Evolutionary conservation across 2,113 vertebrate genomes (phyloP), one percentile per base, ranked within the genome.

Genomic region (Pleuronectes platessa): DNA sequence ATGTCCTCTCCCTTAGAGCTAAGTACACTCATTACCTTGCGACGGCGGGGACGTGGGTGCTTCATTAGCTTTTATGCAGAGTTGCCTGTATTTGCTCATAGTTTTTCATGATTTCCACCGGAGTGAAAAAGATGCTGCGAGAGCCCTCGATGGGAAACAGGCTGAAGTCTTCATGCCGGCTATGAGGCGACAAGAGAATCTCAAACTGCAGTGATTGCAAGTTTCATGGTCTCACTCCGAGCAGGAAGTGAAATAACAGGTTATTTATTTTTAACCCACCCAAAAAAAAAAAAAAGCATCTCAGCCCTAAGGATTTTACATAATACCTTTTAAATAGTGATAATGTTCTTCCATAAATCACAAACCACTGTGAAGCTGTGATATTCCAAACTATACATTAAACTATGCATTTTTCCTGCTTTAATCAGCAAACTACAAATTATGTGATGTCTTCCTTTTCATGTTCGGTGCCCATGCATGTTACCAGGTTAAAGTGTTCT

Each of bases 51-150:
- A 88, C 68, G 85, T 89, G 88, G 91, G 89, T 91, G 91, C 90
- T 91, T 92, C 92, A 90, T 93, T 92, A 91, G 88, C 88, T 91
- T 91, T 91, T 88, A 91, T 88, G 85, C 82, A 14, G 65, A 71
- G 74, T 86, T 82, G 78, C 81, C 83, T 73, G 76, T 80, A 82
- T 90, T 91, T 86, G 76, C 86, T 68, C 54, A 59, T 78, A 81
- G 79, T 82, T 89, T 89, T 86, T 71, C 82, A 75, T n/a, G 74
- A 86, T 90, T 87, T 83, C 82, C 70, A 72, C 35, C 35, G 67
- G 72, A 83, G 72, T 82, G 73, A 88, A 89, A 31, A 90, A 83
- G 77, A 77, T 63, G 3, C 78, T 79, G 26, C 20, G 83, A 91
- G 82, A 87, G 89, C 86, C 64, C 88, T 92, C 55, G 66, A 89